Conservation (phyloP, 2,113 vertebrate species). For the Bungarus multicinctus region DNA sequence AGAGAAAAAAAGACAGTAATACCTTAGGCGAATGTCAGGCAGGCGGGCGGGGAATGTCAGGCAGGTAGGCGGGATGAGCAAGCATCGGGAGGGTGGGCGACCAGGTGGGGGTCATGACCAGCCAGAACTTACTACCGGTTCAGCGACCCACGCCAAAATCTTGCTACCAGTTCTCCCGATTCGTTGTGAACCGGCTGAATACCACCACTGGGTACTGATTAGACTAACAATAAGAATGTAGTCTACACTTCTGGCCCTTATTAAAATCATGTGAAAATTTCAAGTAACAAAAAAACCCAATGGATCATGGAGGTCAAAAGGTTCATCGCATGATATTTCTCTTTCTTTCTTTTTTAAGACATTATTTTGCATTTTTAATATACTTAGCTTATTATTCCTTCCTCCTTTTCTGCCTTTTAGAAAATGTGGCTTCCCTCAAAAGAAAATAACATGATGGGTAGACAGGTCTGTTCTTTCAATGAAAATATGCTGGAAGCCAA, state of each 20-base stretch:
- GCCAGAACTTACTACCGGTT: too few relatives aligned
- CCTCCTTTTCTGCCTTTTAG: not conserved
- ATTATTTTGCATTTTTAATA: not conserved
- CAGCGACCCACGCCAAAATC: too few relatives aligned
- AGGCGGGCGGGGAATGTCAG: too few relatives aligned
- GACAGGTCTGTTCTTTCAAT: not conserved
- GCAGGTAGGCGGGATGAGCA: too few relatives aligned
- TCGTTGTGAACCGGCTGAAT: too few relatives aligned
- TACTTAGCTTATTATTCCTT: not conserved
- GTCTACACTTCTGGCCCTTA: not conserved
- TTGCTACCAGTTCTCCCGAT: too few relatives aligned
- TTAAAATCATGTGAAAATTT: not conserved
- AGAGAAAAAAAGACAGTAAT: too few relatives aligned
- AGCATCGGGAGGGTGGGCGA: too few relatives aligned
- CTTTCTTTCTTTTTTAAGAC: not conserved
- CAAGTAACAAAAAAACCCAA: not conserved
- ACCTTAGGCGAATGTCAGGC: too few relatives aligned
- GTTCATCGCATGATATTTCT: not conserved
- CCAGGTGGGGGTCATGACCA: too few relatives aligned
- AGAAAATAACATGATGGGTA: not conserved
- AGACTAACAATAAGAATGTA: not conserved
- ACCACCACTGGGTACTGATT: too few relatives aligned
- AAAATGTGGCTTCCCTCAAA: not conserved
- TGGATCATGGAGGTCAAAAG: not conserved
- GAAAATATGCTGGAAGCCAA: not conserved